phyloP scores from a whole-genome alignment of 2,113 vertebrate species.

The Malurus melanocephalus region DNA sequence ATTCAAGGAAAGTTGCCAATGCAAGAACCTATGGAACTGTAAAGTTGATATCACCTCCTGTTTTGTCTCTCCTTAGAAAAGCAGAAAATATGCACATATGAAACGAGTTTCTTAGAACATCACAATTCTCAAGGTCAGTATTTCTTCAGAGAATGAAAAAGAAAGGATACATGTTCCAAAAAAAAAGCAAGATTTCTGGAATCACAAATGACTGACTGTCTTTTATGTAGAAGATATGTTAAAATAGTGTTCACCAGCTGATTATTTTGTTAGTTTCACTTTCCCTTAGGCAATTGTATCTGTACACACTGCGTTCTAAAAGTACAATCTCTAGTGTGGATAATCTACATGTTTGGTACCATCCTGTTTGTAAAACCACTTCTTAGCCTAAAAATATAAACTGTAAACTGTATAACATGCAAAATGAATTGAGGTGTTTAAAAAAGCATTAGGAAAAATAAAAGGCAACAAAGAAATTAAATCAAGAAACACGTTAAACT shows the following conservation, averaged over 20 bases:
- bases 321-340: slow-evolving; percentile 73
- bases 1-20: not conserved
- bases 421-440: slow-evolving; percentile 71
- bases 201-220: slow-evolving; percentile 70
- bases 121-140: not conserved
- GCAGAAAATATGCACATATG: slow-evolving; percentile 34
- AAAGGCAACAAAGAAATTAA: slow-evolving; percentile 55
- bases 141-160: slow-evolving; percentile 62
- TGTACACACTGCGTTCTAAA: slow-evolving; percentile 74
- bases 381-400: slow-evolving; percentile 74
- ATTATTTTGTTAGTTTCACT: slow-evolving; percentile 78
- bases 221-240: slow-evolving; percentile 66
- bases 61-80: slow-evolving; percentile 24
- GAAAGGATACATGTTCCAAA: slow-evolving; percentile 40
- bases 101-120: not conserved
- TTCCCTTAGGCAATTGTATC: slow-evolving; percentile 75
- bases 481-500: slow-evolving; percentile 50
- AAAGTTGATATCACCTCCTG: slow-evolving; percentile 6
- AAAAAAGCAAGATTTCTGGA: slow-evolving; percentile 73
- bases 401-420: slow-evolving; percentile 74
- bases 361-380: slow-evolving; percentile 72
- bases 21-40: slow-evolving; percentile 16
- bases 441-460: slow-evolving; percentile 59
- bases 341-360: slow-evolving; percentile 75
- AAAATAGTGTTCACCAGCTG: slow-evolving; percentile 71